These are phyloP conservation scores for Tetraneura akinire DNA, from an alignment of 1,140 invertebrate genomes.

Conservation along the genomic window DNA sequence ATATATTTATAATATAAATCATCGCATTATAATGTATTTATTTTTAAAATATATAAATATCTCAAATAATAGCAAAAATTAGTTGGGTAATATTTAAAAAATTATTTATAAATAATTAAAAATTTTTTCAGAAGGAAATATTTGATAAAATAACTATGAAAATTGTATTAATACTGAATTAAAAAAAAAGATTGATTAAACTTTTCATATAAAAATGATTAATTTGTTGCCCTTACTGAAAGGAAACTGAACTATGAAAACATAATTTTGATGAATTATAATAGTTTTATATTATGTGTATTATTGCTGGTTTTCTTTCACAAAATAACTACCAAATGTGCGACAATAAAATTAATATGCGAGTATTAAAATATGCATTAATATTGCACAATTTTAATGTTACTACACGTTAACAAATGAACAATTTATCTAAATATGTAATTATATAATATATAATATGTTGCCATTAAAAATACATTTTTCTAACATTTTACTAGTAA, in stretches of 20 bases:
- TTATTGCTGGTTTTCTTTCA: conserved; percentile 25
- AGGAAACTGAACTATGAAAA: neutral
- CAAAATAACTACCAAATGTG: neutral
- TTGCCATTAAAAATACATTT: conserved; percentile 30
- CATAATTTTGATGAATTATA: neutral
- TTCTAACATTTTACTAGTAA: conserved; percentile 25
- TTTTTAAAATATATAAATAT: conserved; percentile 17
- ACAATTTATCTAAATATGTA: conserved; percentile 16
- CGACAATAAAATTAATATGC: conserved; percentile 11
- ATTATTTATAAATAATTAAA: neutral
- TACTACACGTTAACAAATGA: neutral
- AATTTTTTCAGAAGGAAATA: neutral
- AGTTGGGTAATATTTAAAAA: neutral
- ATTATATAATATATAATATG: neutral
- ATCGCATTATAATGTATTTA: conserved; percentile 5
- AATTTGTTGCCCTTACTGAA: conserved; percentile 5
- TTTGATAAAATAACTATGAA: conserved; percentile 5
- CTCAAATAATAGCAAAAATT: conserved; percentile 23
- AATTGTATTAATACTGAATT: conserved; percentile 37
- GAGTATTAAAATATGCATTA: neutral
- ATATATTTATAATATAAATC: neutral
- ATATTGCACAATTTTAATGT: conserved; percentile 37
- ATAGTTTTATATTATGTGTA: neutral
- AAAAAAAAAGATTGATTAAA: neutral
- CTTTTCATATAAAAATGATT: neutral